Evolutionary conservation across 2,888 invertebrate genomes (phyloP), one percentile per base, ranked within the genome.

Genomic region (Deroplatys truncata): DNA sequence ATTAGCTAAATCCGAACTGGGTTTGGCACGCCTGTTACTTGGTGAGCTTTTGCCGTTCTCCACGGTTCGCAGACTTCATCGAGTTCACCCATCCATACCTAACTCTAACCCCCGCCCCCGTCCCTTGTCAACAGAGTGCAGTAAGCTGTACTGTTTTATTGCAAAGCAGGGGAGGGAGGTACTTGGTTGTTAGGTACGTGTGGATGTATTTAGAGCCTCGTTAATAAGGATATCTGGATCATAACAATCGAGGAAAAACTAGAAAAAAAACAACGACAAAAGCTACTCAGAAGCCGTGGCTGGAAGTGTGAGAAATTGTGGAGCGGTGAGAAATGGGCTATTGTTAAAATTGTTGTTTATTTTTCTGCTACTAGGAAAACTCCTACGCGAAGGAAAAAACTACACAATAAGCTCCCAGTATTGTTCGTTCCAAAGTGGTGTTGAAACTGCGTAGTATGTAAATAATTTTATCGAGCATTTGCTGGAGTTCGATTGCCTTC

Each of bases 1-100:
- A 90, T 91, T 90, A 85, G 90, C 90, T 85, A 49, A 72, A 72
- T 72, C 56, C 25, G 56, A 72, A 72, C 56, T 72, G 56, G 56
- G 20, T 72, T 72, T 72, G 56, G 56, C 56, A 72, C 56, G 56
- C 56, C 56, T 72, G 56, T 72, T 49, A 85, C 85, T 49, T 85
- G 85, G 85, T 85, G 35, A n/a, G 85, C 85, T 56, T 85, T 85
- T 72, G 56, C 56, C 20, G 56, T 72, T 85, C 56, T 49, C 85
- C 85, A 85, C 56, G 85, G 49, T 85, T 85, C 49, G 49, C 43
- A 49, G 56, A 43, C 85, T 85, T 85, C 85, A 85, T 85, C 49
- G 28, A 28, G 28, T 85, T 43, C 85, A 85, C 28, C 85, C 85
- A 85, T 8, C 85, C 85, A 56, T 85, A 1, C 25, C 56, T 72